Evolutionary conservation across 2,888 invertebrate genomes (phyloP).

Genomic region (Dorcus parallelipipedus): DNA sequence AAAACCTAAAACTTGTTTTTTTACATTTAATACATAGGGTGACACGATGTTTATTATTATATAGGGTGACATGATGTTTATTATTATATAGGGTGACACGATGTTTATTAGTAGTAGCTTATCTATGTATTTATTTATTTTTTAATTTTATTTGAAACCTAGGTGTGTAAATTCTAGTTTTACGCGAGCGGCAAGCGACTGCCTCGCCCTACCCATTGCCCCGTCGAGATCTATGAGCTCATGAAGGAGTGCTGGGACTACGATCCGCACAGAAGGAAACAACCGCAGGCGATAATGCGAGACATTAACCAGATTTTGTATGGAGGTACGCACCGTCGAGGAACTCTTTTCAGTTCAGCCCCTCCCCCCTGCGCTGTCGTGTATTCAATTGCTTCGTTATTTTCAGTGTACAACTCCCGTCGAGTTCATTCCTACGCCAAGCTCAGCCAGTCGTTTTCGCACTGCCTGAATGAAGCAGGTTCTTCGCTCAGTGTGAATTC

Average conservation of each 20-base stretch:
- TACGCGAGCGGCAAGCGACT: slow-evolving; percentile 67
- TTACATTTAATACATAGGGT: no score
- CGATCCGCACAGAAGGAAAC: slow-evolving; percentile 66
- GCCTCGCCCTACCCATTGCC: slow-evolving; percentile 67
- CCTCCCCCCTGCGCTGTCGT: neutral
- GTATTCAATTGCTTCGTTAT: slow-evolving; percentile 5
- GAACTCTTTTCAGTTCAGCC: no score
- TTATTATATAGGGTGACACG: no score
- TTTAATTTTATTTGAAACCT: neutral
- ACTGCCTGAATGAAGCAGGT: neutral
- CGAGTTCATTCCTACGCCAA: slow-evolving; percentile 58
- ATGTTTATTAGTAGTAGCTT: no score
- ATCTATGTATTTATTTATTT: neutral
- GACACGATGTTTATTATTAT: no score
- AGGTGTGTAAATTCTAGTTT: slow-evolving; percentile 48
- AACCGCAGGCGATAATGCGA: slow-evolving; percentile 82
- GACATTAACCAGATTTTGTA: slow-evolving; percentile 78
- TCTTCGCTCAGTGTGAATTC: slow-evolving; percentile 10
- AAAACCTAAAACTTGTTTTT: neutral
- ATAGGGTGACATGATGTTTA: no score
- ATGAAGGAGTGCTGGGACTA: slow-evolving; percentile 80
- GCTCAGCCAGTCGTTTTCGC: slow-evolving; percentile 41
- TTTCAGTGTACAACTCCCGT: slow-evolving; percentile 60
- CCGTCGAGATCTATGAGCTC: slow-evolving; percentile 69
- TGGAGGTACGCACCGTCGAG: slow-evolving; percentile 48